Evolutionary conservation across 2,113 vertebrate species (phyloP).

Genomic region (Xiphias gladius): DNA sequence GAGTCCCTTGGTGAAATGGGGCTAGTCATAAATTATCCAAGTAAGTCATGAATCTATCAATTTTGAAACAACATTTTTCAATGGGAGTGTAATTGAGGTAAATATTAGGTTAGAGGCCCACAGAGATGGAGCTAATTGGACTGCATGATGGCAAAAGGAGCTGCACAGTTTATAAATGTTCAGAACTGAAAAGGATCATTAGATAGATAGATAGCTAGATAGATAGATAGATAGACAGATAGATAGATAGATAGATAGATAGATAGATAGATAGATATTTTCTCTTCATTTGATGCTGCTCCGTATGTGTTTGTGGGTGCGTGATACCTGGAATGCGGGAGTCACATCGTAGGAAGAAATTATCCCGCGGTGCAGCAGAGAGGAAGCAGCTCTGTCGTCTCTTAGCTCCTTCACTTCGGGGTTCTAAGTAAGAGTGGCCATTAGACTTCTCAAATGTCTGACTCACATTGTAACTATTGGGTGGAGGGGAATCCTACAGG

Average conservation of each 20-base stretch:
- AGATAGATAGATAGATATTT: not conserved
- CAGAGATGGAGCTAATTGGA: conserved; percentile 79
- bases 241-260: not conserved
- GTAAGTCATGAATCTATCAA: conserved; percentile 90
- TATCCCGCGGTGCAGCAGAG: conserved; percentile 73
- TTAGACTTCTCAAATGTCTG: conserved; percentile 81
- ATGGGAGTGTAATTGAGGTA: conserved; percentile 84
- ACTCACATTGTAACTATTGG: conserved; percentile 83
- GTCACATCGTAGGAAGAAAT: conserved; percentile 46
- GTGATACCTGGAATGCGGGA: conserved; percentile 69
- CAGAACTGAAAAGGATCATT: not conserved
- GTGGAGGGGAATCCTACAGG: conserved; percentile 82
- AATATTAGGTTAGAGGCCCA: conserved; percentile 88
- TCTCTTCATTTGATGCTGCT: too few relatives aligned
- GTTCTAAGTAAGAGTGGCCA: conserved; percentile 70
- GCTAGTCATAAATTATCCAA: conserved; percentile 91
- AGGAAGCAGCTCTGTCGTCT: conserved; percentile 85
- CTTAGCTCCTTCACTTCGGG: conserved; percentile 75
- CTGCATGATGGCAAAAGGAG: conserved; percentile 46
- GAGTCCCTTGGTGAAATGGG: conserved; percentile 84
- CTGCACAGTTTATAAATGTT: conserved; percentile 28
- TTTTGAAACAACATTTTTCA: conserved; percentile 90
- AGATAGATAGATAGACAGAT: not conserved
- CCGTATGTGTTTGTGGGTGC: not conserved
- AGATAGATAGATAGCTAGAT: not conserved